Conservation (phyloP, 2,888 invertebrate genomes). For the Meganola albula region DNA sequence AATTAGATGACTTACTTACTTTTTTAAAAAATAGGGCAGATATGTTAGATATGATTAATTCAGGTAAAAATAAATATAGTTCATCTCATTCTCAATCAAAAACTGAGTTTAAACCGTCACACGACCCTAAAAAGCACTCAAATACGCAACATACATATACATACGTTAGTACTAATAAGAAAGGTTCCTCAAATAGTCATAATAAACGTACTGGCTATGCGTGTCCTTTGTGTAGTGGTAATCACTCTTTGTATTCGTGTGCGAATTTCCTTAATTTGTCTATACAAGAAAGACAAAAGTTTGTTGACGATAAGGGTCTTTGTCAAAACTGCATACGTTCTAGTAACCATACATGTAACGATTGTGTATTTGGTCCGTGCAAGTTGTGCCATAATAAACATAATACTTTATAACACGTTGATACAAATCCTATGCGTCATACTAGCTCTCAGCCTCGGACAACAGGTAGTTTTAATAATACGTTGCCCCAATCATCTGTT, state of each 20-base stretch:
- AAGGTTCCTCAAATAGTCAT: not conserved
- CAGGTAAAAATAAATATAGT: not conserved
- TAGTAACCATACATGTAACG: not conserved
- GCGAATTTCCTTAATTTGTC: slow-evolving; percentile 5
- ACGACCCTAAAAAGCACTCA: not conserved
- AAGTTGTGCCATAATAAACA: slow-evolving; percentile 5
- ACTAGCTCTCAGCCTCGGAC: not conserved
- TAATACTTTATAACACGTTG: slow-evolving; percentile 6
- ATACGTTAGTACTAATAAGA: not conserved
- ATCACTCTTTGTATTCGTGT: slow-evolving; percentile 9
- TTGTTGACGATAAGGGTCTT: slow-evolving; percentile 2
- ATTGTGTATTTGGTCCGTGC: slow-evolving; percentile 4
- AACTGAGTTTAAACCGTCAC: not conserved
- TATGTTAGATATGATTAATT: slow-evolving; percentile 6
- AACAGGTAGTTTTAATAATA: not conserved
- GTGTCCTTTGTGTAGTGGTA: slow-evolving; percentile 1
- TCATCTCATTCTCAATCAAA: not conserved
- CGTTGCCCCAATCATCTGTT: not conserved
- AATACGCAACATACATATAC: not conserved
- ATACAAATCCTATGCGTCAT: slow-evolving; percentile 1
- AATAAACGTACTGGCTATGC: not conserved
- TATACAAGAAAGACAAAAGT: slow-evolving; percentile 1
- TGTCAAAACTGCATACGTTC: slow-evolving; percentile 10
- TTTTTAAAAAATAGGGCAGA: slow-evolving; percentile 6
- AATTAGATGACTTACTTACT: slow-evolving; percentile 4